A percentile compares a stretch with the other conserved stretches of the same genome.
These are phyloP conservation scores for Agrochola litura DNA, from an alignment of 2,888 invertebrate species.

Conservation along the genomic window DNA sequence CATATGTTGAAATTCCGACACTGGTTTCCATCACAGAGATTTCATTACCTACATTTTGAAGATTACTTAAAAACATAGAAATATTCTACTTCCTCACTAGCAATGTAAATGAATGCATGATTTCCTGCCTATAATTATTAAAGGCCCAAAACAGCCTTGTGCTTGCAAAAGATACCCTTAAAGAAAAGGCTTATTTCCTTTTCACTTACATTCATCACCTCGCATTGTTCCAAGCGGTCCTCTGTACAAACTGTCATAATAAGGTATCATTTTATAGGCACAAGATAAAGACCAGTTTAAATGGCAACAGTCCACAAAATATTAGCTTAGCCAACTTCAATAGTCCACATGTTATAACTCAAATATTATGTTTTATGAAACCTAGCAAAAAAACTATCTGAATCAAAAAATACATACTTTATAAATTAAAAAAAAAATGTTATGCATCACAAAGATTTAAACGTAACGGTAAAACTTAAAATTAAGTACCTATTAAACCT, in stretches of 20 bases:
- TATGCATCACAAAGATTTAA: constrained; percentile 64
- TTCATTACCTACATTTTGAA: constrained; percentile 84
- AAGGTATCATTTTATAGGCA: constrained; percentile 84
- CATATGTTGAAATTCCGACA: constrained; percentile 84
- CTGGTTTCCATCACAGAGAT: constrained; percentile 89
- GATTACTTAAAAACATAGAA: constrained; percentile 85
- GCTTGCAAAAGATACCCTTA: constrained; percentile 85
- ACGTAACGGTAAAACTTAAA: constrained; percentile 65
- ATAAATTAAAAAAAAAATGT: constrained; percentile 61
- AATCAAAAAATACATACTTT: constrained; percentile 56
- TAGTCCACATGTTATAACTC: constrained; percentile 55
- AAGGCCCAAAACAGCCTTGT: constrained; percentile 82
- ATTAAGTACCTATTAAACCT: constrained; percentile 66
- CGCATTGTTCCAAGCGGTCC: constrained; percentile 84
- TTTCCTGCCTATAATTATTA: constrained; percentile 83
- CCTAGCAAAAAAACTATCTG: constrained; percentile 60
- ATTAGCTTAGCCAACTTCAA: constrained; percentile 49
- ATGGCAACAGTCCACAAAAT: constrained; percentile 78
- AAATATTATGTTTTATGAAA: constrained; percentile 63
- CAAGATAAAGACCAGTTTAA: constrained; percentile 75
- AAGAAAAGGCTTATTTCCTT: constrained; percentile 76
- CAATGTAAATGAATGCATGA: constrained; percentile 86
- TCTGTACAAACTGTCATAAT: constrained; percentile 86
- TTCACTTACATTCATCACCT: constrained; percentile 88
- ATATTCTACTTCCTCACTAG: constrained; percentile 84